Evolutionary conservation across 2,113 vertebrate genomes (phyloP).

Genomic region (Nothocercus julius): DNA sequence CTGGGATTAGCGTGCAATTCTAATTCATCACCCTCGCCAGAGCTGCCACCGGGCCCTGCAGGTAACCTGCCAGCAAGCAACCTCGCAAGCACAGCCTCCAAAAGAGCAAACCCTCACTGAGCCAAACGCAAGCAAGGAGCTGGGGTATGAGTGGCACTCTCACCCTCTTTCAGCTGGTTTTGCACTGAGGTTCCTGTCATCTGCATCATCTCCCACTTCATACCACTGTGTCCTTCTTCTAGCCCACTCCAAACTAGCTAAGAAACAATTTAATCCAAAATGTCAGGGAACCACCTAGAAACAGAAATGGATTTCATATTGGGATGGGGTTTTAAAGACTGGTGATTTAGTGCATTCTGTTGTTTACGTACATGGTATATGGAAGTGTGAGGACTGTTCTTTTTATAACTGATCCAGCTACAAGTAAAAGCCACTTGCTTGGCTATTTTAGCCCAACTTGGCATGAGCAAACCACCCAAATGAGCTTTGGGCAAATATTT

Average conservation of each 20-base stretch:
- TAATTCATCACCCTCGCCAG: background rate
- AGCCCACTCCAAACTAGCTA: background rate
- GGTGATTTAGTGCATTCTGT: background rate
- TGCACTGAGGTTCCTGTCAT: background rate
- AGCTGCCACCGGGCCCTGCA: background rate
- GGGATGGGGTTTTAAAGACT: background rate
- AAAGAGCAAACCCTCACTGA: background rate
- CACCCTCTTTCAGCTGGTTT: background rate
- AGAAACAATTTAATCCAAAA: background rate
- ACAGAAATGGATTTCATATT: background rate
- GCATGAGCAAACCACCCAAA: background rate
- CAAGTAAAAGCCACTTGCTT: background rate
- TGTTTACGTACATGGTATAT: background rate
- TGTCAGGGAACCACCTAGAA: background rate
- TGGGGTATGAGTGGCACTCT: background rate
- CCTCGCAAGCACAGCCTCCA: background rate
- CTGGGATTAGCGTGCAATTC: background rate
- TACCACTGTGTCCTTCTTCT: background rate
- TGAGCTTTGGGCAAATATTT: conserved; percentile 16
- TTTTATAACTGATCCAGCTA: background rate
- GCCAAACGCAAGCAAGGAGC: accelerated
- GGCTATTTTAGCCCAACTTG: background rate
- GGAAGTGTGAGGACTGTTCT: background rate
- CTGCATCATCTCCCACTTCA: background rate
- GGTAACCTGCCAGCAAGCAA: conserved; percentile 4